phyloP scores from a whole-genome alignment of 2,797 vertebrate genomes.

The Discoglossus pictus region DNA sequence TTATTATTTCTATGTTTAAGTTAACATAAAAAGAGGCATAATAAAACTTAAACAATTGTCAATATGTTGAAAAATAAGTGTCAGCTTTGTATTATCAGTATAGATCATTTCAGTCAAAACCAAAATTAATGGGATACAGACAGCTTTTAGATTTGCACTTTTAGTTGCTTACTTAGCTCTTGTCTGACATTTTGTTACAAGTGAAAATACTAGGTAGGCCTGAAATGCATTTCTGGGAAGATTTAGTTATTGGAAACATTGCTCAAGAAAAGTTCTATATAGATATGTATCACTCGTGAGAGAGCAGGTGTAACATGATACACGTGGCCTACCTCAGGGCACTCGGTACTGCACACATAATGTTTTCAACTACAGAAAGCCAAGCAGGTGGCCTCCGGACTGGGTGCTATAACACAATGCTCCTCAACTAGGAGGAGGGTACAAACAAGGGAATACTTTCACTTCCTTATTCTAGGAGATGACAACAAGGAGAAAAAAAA shows the following conservation, averaged over 20 bases:
- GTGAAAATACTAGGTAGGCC: too few relatives aligned
- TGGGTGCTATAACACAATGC: conserved; percentile 3
- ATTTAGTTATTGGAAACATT: neutral
- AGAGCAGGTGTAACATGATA: neutral
- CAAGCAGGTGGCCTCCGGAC: neutral
- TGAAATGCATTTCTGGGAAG: too few relatives aligned
- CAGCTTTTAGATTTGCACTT: too few relatives aligned
- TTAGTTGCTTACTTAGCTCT: too few relatives aligned
- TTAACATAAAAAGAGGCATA: too few relatives aligned
- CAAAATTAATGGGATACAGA: too few relatives aligned
- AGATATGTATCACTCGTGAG: neutral
- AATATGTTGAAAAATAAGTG: too few relatives aligned
- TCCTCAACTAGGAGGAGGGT: neutral
- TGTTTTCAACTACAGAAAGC: neutral
- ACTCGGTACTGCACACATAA: neutral
- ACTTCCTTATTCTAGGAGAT: neutral
- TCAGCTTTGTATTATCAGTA: too few relatives aligned
- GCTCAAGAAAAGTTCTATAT: neutral
- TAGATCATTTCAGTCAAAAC: too few relatives aligned
- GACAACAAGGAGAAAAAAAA: conserved; percentile 14
- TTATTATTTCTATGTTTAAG: too few relatives aligned
- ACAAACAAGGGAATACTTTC: conserved; percentile 1
- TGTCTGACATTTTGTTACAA: too few relatives aligned
- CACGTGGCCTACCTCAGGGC: neutral
- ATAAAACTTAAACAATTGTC: too few relatives aligned